Percentiles rank a stretch among this genome's conserved stretches.
These are phyloP conservation scores for Agriopis aurantiaria DNA, from an alignment of 2,888 invertebrate species.

Conservation along the genomic window DNA sequence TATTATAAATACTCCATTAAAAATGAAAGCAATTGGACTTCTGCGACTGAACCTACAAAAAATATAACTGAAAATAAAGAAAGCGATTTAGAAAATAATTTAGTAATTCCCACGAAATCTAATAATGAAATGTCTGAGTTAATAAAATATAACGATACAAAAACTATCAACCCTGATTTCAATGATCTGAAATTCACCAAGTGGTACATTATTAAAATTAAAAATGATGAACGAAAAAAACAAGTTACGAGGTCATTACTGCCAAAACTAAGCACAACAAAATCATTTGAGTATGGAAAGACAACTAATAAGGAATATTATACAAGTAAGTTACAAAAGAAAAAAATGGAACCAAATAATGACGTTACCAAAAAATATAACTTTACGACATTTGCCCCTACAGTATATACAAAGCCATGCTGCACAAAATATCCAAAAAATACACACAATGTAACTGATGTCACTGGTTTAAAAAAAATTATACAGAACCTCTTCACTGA, in stretches of 20 bases:
- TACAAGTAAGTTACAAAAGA: constrained; percentile 29
- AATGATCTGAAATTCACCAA: constrained; percentile 50
- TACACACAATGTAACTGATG: constrained; percentile 36
- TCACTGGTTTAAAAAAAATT: constrained; percentile 18
- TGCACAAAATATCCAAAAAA: constrained; percentile 6
- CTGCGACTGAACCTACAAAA: neutral
- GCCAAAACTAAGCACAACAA: constrained; percentile 17
- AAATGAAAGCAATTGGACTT: neutral
- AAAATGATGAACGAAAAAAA: constrained; percentile 37
- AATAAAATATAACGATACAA: constrained; percentile 1
- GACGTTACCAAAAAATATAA: constrained; percentile 47
- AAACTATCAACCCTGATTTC: constrained; percentile 2
- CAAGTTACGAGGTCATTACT: constrained; percentile 7
- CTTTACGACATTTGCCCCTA: constrained; percentile 46
- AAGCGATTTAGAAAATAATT: neutral
- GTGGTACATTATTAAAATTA: constrained; percentile 46
- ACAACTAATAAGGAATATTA: neutral
- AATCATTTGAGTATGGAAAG: constrained; percentile 3
- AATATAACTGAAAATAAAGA: neutral
- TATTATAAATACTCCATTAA: constrained; percentile 22
- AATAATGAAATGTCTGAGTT: neutral
- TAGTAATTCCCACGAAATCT: neutral
- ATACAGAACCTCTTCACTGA: constrained; percentile 47
- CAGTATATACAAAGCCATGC: constrained; percentile 37
- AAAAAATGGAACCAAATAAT: constrained; percentile 43